phyloP scores from a whole-genome alignment of 2,888 invertebrate species.

The Autographa pulchrina region DNA sequence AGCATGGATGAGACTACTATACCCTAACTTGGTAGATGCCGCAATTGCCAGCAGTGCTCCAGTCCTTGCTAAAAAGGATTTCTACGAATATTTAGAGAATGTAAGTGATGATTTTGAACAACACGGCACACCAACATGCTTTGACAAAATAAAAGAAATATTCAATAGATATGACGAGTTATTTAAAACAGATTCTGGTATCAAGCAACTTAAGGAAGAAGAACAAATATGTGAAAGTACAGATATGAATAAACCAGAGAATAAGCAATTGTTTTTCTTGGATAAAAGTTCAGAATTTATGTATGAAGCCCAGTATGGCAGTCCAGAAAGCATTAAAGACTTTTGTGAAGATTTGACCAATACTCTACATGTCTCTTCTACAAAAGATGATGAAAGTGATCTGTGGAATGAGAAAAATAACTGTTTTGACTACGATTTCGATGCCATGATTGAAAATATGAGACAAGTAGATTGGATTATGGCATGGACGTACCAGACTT shows the following conservation, averaged over 20 bases:
- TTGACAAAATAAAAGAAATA: slow-evolving; percentile 66
- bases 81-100: slow-evolving; percentile 80
- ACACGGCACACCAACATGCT: slow-evolving; percentile 73
- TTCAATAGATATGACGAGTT: slow-evolving; percentile 73
- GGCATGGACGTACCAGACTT: slow-evolving; percentile 93
- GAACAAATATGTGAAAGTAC: slow-evolving; percentile 77
- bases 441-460: slow-evolving; percentile 68
- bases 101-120: slow-evolving; percentile 78
- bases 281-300: slow-evolving; percentile 71
- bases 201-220: slow-evolving; percentile 72
- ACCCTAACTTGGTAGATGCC: slow-evolving; percentile 80
- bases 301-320: slow-evolving; percentile 77
- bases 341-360: slow-evolving; percentile 67
- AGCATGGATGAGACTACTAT: slow-evolving; percentile 80
- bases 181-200: slow-evolving; percentile 71
- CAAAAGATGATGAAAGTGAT: slow-evolving; percentile 57
- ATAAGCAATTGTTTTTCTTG: slow-evolving; percentile 78
- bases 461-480: slow-evolving; percentile 64
- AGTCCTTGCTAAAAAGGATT: slow-evolving; percentile 80
- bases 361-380: slow-evolving; percentile 49
- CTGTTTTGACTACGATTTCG: slow-evolving; percentile 76
- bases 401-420: slow-evolving; percentile 63
- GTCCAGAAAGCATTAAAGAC: slow-evolving; percentile 64
- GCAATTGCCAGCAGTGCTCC: slow-evolving; percentile 83
- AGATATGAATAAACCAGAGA: slow-evolving; percentile 73